Percentiles rank a stretch among this genome's conserved stretches.
phyloP scores from a whole-genome alignment of 2,888 invertebrate genomes.

The Andrena bicolor region DNA sequence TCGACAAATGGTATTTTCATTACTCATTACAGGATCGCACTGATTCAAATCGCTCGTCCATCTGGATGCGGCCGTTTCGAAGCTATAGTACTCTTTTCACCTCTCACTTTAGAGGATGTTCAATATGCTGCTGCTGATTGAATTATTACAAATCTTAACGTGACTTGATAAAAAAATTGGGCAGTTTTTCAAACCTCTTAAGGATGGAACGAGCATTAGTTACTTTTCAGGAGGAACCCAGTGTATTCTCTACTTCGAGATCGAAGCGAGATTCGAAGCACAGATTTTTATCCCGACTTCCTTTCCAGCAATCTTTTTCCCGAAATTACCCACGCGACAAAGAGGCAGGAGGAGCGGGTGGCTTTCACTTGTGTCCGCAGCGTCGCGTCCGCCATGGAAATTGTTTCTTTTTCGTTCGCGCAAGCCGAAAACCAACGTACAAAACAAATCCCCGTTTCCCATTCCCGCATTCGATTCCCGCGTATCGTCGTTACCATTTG shows the following conservation, averaged over 20 bases:
- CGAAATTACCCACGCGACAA: slow-evolving; percentile 62
- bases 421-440: slow-evolving; percentile 62
- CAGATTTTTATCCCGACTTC: slow-evolving; percentile 59
- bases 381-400: slow-evolving; percentile 57
- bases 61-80: not conserved
- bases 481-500: slow-evolving; percentile 81
- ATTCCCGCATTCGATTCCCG: slow-evolving; percentile 73
- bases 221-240: too few species aligned
- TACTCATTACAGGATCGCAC: not conserved
- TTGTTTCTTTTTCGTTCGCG: slow-evolving; percentile 67
- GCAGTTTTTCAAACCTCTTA: not conserved
- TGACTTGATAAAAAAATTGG: too few species aligned
- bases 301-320: slow-evolving; percentile 31
- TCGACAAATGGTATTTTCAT: not conserved
- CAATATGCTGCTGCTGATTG: too few species aligned
- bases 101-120: too few species aligned
- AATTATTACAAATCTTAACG: too few species aligned
- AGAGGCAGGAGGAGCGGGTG: slow-evolving; percentile 54
- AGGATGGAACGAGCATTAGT: too few species aligned
- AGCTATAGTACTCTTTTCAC: too few species aligned
- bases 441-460: slow-evolving; percentile 75
- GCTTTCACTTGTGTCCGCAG: slow-evolving; percentile 45
- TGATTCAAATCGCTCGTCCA: not conserved
- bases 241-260: not conserved
- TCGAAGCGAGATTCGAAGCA: slow-evolving; percentile 16